Base-by-base conservation (phyloP, 2,888 invertebrate genomes). In the Chydorus sphaericus region DNA sequence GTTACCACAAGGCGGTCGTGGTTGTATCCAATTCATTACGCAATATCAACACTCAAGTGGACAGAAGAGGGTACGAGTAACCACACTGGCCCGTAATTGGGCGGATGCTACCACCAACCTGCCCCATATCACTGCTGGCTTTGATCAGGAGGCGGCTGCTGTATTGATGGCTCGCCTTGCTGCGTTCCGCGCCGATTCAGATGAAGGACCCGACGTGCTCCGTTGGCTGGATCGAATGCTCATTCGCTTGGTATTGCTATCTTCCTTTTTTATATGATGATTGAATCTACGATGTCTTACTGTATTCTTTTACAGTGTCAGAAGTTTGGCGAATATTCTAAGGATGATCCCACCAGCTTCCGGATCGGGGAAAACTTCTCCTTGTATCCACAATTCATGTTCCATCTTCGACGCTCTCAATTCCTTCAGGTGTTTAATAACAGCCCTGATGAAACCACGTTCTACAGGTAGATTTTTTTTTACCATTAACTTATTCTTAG, bases 341-440 rank as follows among this genome's bases (percentile, higher is more conserved):
- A 96, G 68, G 97, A 99, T 68, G 94, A 97, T 72, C 92, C 94
- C 16, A 88, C 86, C 68, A 92, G 93, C 62, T 98, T 98, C 75
- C 79, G 94, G 53, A 79, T 98, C 59, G 83, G 88, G 2, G 96
- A 96, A 68, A 96, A 94, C 73, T 98, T 98, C 73, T 91, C 92
- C 58, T 75, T 99, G 58, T 99, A 96, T 74, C 98, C 98, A 44
- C 98, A 98, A 73, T 99, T 98, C 72, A 97, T 99, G 96, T 99
- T 97, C 72, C 98, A 99, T 69, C 74, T 99, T 65, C 79, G 98
- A 44, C 80, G 98, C 62, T 98, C 97, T 28, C 98, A 97, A 73
- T 99, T 99, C 74, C 77, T 98, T 61, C 97, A 97, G 77, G 97
- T 98, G 48, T 98, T 99, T 75, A 98, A 98, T 74, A 98, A 98